These are phyloP conservation scores for Lagopus muta DNA, from an alignment of 2,113 vertebrate genomes.

Conservation along the genomic window DNA sequence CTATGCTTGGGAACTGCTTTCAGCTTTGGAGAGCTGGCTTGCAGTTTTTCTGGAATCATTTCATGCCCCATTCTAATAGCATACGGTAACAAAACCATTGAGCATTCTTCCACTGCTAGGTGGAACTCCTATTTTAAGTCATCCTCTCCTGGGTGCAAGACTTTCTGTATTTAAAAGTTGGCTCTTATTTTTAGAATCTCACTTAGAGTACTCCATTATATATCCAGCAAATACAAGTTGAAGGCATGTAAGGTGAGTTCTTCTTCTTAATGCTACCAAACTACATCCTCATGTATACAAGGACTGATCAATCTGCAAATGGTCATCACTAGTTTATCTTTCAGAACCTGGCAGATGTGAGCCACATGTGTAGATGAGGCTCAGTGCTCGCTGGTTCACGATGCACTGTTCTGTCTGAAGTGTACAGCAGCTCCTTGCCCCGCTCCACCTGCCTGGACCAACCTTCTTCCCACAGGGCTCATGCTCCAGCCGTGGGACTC, in stretches of 20 bases:
- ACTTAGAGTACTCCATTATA: background rate
- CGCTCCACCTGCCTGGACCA: background rate
- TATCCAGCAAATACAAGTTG: background rate
- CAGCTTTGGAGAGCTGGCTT: background rate
- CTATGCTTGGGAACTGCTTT: background rate
- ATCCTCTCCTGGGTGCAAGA: background rate
- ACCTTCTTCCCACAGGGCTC: background rate
- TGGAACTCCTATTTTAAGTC: background rate
- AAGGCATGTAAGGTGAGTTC: background rate
- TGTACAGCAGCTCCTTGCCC: background rate
- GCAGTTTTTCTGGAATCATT: background rate
- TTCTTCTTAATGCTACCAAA: background rate
- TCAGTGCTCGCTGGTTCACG: accelerated
- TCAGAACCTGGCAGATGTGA: background rate
- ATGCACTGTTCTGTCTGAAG: accelerated
- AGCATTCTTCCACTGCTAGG: background rate
- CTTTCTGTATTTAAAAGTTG: background rate
- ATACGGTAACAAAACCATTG: background rate
- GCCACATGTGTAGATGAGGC: accelerated
- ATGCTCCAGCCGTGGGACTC: accelerated
- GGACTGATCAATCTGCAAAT: background rate
- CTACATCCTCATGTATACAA: background rate
- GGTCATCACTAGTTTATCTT: background rate
- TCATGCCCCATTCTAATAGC: background rate
- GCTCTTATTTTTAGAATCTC: background rate